Conservation (phyloP, 2,797 vertebrate species). For the Myripristis jacobus region DNA sequence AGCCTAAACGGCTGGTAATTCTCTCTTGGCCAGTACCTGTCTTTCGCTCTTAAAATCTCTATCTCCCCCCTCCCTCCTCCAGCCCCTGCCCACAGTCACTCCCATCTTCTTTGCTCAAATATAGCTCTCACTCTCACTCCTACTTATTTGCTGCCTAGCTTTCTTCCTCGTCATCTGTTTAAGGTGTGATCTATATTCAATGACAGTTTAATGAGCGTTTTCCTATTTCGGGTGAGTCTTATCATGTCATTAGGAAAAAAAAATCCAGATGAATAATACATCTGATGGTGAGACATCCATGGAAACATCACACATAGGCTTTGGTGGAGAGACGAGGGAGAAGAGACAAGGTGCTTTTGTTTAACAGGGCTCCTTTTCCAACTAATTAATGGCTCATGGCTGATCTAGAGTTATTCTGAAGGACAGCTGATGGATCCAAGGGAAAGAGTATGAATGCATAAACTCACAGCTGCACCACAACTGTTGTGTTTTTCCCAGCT, state of each 20-base stretch:
- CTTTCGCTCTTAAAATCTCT: slow-evolving; percentile 15
- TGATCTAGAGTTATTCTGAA: slow-evolving; percentile 58
- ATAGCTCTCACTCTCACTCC: slow-evolving; percentile 31
- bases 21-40: slow-evolving; percentile 43
- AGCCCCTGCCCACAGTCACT: slow-evolving; percentile 19
- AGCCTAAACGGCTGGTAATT: slow-evolving; percentile 60
- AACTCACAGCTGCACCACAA: slow-evolving; percentile 25
- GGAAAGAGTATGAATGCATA: slow-evolving; percentile 7
- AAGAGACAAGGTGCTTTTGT: slow-evolving; percentile 75
- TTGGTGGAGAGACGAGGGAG: slow-evolving; percentile 48
- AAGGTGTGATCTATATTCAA: slow-evolving; percentile 89
- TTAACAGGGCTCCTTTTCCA: slow-evolving; percentile 70
- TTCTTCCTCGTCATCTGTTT: slow-evolving; percentile 66
- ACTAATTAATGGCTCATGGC: slow-evolving; percentile 72
- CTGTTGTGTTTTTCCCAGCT: slow-evolving; percentile 29
- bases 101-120: slow-evolving; percentile 30
- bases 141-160: slow-evolving; percentile 32
- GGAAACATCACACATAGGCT: slow-evolving; percentile 63
- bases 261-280: slow-evolving; percentile 90
- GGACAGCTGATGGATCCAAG: slow-evolving; percentile 36
- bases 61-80: slow-evolving; percentile 15
- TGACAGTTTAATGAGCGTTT: slow-evolving; percentile 91
- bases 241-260: slow-evolving; percentile 85
- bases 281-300: slow-evolving; percentile 79
- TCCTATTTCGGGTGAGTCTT: slow-evolving; percentile 87